Evolutionary conservation across 2,113 vertebrate species (phyloP).

Genomic region (Oryzias celebensis): DNA sequence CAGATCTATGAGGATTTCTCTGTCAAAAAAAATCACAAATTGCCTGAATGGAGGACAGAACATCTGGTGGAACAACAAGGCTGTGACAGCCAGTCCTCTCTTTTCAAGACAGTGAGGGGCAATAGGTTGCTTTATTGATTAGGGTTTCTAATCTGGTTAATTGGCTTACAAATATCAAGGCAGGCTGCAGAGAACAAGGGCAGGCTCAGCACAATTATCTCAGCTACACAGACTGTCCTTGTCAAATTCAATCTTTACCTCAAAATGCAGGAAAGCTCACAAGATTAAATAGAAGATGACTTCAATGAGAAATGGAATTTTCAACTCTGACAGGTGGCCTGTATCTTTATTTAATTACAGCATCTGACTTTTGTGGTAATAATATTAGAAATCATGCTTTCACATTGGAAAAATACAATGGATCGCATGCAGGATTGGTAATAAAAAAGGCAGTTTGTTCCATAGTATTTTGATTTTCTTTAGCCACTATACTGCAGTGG

Average conservation of each 20-base stretch:
- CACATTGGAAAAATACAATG: too few species aligned
- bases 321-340: neutral
- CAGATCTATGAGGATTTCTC: neutral
- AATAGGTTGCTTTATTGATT: conserved; percentile 43
- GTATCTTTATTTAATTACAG: conserved; percentile 4
- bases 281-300: conserved; percentile 14
- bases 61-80: neutral
- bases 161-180: conserved; percentile 54
- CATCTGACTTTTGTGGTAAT: neutral
- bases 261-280: conserved; percentile 1
- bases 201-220: conserved; percentile 25
- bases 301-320: conserved; percentile 9
- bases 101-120: conserved; percentile 17
- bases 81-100: conserved; percentile 4
- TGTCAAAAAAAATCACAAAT: neutral
- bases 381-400: too few species aligned
- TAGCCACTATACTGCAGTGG: conserved; percentile 43
- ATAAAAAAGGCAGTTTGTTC: conserved; percentile 11
- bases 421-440: too few species aligned
- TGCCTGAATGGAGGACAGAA: neutral
- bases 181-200: conserved; percentile 42
- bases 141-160: conserved; percentile 52
- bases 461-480: conserved; percentile 21
- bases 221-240: conserved; percentile 38
- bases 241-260: conserved; percentile 37